phyloP scores from a whole-genome alignment of 2,113 vertebrate genomes.

The Megalops atlanticus region DNA sequence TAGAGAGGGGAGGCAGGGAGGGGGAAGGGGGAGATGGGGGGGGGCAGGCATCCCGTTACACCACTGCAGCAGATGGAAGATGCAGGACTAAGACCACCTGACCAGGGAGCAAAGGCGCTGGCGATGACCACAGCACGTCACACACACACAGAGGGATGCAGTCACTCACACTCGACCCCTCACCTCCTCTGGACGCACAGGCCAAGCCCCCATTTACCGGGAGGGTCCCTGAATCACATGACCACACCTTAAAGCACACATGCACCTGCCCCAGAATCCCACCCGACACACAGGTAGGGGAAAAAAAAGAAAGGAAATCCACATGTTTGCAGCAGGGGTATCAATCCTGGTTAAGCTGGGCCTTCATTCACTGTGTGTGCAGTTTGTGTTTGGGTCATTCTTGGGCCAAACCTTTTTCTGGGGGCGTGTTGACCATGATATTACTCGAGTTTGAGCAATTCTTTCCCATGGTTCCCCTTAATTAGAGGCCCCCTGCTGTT shows the following conservation, averaged over 20 bases:
- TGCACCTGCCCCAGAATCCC: neutral
- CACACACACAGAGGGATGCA: neutral
- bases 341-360: neutral
- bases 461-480: no score
- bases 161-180: neutral
- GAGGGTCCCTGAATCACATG: no score
- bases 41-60: neutral
- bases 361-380: no score
- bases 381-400: no score
- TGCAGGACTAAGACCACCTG: neutral
- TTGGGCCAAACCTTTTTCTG: no score
- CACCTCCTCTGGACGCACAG: no score
- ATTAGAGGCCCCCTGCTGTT: neutral
- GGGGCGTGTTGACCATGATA: no score
- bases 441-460: no score
- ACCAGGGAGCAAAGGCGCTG: neutral
- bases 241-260: no score
- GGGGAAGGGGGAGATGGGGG: slow-evolving; percentile 26
- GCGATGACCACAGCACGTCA: neutral
- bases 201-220: no score
- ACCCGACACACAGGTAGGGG: neutral
- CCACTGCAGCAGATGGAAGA: neutral
- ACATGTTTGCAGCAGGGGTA: neutral
- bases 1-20: slow-evolving; percentile 13
- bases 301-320: neutral